Evolutionary conservation across 2,113 vertebrate genomes (phyloP), one percentile per base, ranked within the genome.

Genomic region (Sinocyclocheilus anophthalmus): DNA sequence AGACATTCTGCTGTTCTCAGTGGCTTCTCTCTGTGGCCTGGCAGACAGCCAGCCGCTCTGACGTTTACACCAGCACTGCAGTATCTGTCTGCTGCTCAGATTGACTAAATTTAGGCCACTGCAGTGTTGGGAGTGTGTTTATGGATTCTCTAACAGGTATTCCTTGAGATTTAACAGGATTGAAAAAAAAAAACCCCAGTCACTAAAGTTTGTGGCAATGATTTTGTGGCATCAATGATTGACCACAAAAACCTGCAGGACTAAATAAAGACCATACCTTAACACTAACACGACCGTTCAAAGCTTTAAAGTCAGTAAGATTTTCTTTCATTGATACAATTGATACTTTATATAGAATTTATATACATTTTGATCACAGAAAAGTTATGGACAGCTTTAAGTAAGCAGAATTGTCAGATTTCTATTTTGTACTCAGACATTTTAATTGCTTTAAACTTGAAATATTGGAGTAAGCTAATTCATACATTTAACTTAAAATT

Each of bases 1-100:
- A 85, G 80, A 30, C 57, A 85, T 81, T 82, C 84, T 89, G 82
- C 12, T 88, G 80, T 55, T 79, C 50, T 67, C 37, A 26, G 76
- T 7, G 42, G n/a, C 30, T 14, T 75, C n/a, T 48, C 70, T 69
- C 57, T 14, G 8, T 22, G 48, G 57, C 48, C 57, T 39, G 24
- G 24, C 76, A 45, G 59, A 26, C 37, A 76, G 79, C 67, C 69
- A 55, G 48, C 69, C n/a, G 13, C 50, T 26, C 82, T 22, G 67
- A 77, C 3, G 2, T 70, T 55, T 22, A 55, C 11, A 42, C 69
- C 9, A 53, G 13, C 76, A 55, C 73, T 42, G 73, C 53, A 2
- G 13, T 13, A 76, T 76, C 45, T 76, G 1, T 76, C 59, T 13
- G n/a, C 8, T 70, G 37, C 48, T 76, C 50, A 69, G 33, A 26